Conservation (phyloP, 1,140 invertebrate genomes). For the Palaemon carinicauda region DNA sequence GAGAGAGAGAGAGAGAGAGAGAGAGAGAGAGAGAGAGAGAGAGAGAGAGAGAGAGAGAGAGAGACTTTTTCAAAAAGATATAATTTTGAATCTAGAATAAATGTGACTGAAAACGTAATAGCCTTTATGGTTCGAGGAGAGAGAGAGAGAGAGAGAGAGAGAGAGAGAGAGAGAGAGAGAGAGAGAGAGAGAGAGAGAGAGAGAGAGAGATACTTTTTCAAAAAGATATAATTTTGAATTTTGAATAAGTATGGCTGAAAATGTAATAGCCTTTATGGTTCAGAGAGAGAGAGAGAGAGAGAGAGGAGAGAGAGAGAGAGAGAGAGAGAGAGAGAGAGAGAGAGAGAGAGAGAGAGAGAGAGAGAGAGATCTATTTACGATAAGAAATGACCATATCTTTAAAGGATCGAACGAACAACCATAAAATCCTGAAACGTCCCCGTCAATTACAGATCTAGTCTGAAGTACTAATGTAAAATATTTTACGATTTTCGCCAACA, state of each 20-base stretch:
- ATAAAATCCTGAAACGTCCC: no score
- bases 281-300: neutral
- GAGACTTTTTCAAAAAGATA: no score
- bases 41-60: neutral
- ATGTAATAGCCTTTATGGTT: no score
- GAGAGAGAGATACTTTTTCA: neutral
- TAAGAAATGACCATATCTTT: no score
- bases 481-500: no score
- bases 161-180: neutral
- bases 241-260: neutral
- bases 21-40: no score
- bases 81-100: neutral
- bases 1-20: no score
- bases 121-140: neutral
- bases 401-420: no score
- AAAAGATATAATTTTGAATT: neutral
- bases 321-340: neutral
- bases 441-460: no score
- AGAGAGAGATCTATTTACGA: neutral
- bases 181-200: neutral
- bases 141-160: neutral
- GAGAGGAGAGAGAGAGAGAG: neutral
- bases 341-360: neutral
- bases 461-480: no score
- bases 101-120: neutral